A percentile compares a stretch with the other conserved stretches of the same genome.
Evolutionary conservation across 2,797 vertebrate genomes (phyloP).

Genomic region (Parauchenoglanis ngamensis): DNA sequence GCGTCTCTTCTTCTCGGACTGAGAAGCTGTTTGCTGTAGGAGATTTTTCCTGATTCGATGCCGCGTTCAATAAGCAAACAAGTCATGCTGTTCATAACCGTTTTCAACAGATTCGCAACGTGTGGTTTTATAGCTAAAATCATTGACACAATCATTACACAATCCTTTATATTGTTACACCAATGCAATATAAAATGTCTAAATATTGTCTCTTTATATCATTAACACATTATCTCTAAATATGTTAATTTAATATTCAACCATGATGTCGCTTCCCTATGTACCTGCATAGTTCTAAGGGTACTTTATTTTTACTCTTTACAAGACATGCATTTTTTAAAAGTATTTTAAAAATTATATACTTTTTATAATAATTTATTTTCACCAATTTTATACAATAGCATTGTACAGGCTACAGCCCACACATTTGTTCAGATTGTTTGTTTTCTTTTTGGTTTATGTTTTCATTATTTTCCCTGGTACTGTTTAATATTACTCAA

Average conservation of each 20-base stretch:
- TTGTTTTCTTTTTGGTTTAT: not conserved
- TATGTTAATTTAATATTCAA: not conserved
- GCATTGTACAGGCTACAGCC: not conserved
- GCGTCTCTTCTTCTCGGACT: not conserved
- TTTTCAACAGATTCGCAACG: not conserved
- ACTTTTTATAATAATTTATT: too few species aligned
- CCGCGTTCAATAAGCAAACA: conserved; percentile 7
- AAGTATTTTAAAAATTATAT: too few species aligned
- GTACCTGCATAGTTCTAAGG: not conserved
- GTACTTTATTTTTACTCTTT: not conserved
- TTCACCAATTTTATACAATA: not conserved
- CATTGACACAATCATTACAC: not conserved
- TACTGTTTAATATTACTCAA: not conserved
- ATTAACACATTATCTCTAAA: not conserved
- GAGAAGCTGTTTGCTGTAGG: not conserved
- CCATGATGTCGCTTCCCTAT: not conserved
- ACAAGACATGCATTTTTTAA: not conserved
- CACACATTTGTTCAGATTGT: not conserved
- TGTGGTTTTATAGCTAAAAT: not conserved
- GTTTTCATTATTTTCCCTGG: not conserved
- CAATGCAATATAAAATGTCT: too few species aligned
- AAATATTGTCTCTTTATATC: not conserved
- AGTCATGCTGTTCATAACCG: accelerated
- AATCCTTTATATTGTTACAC: too few species aligned
- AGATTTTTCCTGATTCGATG: conserved; percentile 12